A percentile compares a stretch with the other conserved stretches of the same genome.
Evolutionary conservation across 2,113 vertebrate genomes (phyloP).

Genomic region (Athene noctua): DNA sequence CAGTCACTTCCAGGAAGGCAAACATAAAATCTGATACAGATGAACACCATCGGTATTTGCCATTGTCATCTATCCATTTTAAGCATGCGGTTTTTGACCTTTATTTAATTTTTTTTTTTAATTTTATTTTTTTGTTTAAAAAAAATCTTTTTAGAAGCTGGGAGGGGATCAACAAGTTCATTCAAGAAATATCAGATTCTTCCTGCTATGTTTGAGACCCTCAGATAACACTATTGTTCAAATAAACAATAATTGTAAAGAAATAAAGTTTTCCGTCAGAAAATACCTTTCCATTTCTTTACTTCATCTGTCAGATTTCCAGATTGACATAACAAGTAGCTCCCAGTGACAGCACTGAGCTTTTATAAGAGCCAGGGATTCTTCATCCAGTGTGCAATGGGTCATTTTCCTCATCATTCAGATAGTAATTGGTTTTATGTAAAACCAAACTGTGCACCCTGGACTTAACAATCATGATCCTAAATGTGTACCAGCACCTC

Average conservation of each 20-base stretch:
- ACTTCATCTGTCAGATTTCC: neutral
- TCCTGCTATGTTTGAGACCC: neutral
- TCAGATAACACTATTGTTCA: neutral
- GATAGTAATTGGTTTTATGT: neutral
- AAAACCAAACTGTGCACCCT: neutral
- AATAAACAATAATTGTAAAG: neutral
- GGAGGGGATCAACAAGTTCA: neutral
- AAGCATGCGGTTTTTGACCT: fast-evolving
- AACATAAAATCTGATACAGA: neutral
- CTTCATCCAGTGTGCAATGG: neutral
- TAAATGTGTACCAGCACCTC: neutral
- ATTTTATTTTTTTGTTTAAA: no score
- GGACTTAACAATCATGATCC: neutral
- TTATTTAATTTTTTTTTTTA: no score
- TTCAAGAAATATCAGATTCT: neutral
- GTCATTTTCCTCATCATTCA: neutral
- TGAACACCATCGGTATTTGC: neutral
- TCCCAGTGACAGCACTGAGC: neutral
- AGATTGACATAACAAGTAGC: neutral
- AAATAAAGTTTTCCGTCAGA: neutral
- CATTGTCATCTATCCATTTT: neutral
- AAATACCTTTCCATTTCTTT: neutral
- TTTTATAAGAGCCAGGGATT: neutral
- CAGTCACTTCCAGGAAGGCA: neutral
- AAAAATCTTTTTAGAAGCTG: neutral